Base-by-base conservation (phyloP, 2,888 invertebrate species). In the Euplagia quadripunctaria region DNA sequence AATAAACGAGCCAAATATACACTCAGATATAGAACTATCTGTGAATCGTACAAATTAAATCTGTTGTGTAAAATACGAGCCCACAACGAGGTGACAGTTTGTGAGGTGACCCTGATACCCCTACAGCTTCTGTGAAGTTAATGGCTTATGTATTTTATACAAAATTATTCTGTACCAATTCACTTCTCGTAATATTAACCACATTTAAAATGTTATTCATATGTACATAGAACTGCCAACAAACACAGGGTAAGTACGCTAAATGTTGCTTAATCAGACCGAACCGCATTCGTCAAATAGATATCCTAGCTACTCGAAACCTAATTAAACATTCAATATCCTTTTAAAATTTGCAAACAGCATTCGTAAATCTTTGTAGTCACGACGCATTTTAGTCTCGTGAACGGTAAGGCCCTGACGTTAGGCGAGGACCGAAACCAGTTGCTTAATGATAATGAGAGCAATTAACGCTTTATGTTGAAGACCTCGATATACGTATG, bases 401-500 rank as follows among this genome's bases (percentile, higher is more conserved):
- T 85, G 82, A 83, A 86, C 82, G 77, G 80, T 79, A 77, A 88
- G 86, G 79, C 85, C 85, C 81, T 84, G 82, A 83, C 78, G 82
- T 77, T 73, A 71, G 70, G 43, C 68, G 75, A 80, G 70, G 71
- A 75, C 75, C 76, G 76, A 83, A 88, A 89, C 89, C 80, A 83
- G 88, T 88, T 84, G 75, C 79, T 81, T 82, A 76, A 82, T 84
- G 85, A 85, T 87, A 88, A 89, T 84, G 82, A 86, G 87, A 87
- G 85, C 86, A 90, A 89, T 90, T 88, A 86, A 83, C 86, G 82
- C 80, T 73, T 80, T 81, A 85, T 79, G 77, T 83, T 74, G 79
- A 83, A 85, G 84, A 82, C 87, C 86, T 87, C 83, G 85, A 82
- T 78, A 77, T 61, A 31, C 61, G 14, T 73, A 78, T 77, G 80